Conservation (phyloP, 1,140 invertebrate species). For the Episyrphus balteatus region DNA sequence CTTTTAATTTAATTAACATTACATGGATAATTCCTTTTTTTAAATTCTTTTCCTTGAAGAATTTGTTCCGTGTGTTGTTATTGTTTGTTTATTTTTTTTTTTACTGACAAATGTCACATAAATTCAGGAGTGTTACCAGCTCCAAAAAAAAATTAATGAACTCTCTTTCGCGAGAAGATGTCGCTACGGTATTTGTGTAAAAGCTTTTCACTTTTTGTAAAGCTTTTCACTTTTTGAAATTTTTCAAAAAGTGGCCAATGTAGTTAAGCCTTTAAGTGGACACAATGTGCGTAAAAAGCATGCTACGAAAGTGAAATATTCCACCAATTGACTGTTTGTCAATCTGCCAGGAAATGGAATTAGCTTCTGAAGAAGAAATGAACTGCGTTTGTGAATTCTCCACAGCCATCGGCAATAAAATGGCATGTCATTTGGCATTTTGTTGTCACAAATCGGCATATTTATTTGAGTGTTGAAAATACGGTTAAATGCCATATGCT, state of each 20-base stretch:
- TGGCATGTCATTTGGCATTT: slow-evolving; percentile 50
- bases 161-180: too few species aligned
- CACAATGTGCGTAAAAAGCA: slow-evolving; percentile 62
- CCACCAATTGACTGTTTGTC: slow-evolving; percentile 52
- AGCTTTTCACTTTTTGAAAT: too few species aligned
- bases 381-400: slow-evolving; percentile 64
- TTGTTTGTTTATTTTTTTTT: too few species aligned
- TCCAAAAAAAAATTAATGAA: too few species aligned
- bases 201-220: too few species aligned
- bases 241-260: slow-evolving; percentile 54
- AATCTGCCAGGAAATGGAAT: slow-evolving; percentile 38
- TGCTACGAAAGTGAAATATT: slow-evolving; percentile 63
- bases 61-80: too few species aligned
- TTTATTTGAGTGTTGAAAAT: slow-evolving; percentile 45
- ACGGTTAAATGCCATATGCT: slow-evolving; percentile 44
- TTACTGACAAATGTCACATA: too few species aligned
- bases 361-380: slow-evolving; percentile 47
- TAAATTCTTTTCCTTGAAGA: neutral
- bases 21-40: too few species aligned
- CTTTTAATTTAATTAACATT: too few species aligned
- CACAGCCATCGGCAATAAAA: slow-evolving; percentile 53
- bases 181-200: too few species aligned
- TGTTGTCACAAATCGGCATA: slow-evolving; percentile 53
- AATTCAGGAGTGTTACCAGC: too few species aligned
- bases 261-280: slow-evolving; percentile 57